Conservation (phyloP, 2,888 invertebrate genomes). For the Galerucella nymphaeae region DNA sequence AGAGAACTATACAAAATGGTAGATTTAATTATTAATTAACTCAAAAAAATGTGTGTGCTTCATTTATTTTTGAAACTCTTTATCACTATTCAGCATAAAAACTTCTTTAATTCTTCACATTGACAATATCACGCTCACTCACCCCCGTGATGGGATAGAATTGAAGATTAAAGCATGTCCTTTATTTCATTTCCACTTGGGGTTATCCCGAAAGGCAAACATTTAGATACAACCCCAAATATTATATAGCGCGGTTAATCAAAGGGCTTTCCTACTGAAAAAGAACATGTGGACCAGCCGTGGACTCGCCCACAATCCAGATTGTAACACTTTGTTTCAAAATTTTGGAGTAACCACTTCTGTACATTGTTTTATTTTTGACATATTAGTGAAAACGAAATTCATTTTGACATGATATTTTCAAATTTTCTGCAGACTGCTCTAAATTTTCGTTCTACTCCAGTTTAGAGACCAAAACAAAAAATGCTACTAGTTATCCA, state of each 20-base stretch:
- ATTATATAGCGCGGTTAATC: conserved; percentile 19
- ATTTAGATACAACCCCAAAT: conserved; percentile 34
- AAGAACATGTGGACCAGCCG: not conserved
- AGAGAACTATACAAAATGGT: conserved; percentile 32
- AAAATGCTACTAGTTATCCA: too few relatives aligned
- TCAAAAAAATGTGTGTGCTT: not conserved
- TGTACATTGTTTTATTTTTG: too few relatives aligned
- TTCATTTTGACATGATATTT: too few relatives aligned
- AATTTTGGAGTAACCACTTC: too few relatives aligned
- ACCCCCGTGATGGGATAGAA: conserved; percentile 49
- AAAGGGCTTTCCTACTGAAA: conserved; percentile 16
- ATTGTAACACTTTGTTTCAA: too few relatives aligned
- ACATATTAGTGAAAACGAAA: too few relatives aligned
- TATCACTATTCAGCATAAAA: too few relatives aligned
- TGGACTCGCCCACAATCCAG: not conserved
- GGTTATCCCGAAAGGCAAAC: conserved; percentile 49
- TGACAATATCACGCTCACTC: conserved; percentile 16
- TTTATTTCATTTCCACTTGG: conserved; percentile 54
- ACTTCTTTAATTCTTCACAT: not conserved
- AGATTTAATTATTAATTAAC: not conserved
- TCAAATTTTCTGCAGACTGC: too few relatives aligned
- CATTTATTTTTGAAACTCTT: not conserved
- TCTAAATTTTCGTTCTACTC: too few relatives aligned
- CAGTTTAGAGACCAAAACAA: too few relatives aligned
- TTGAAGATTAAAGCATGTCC: conserved; percentile 44